These are phyloP conservation scores for Diogma glabrata DNA, from an alignment of 2,888 invertebrate species.

Conservation along the genomic window DNA sequence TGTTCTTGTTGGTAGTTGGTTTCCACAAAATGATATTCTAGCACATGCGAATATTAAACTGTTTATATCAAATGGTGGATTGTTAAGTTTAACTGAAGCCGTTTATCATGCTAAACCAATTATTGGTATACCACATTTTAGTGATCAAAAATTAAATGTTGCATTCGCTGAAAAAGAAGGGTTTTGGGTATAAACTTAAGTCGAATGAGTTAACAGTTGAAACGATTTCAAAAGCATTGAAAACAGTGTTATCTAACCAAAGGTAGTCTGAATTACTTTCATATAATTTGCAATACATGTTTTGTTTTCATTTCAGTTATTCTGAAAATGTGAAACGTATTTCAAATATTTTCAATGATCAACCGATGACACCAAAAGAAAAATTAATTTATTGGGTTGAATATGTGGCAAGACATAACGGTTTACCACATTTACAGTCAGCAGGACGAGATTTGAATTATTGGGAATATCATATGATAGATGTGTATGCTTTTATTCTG, in stretches of 20 bases:
- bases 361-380: conserved; percentile 36
- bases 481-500: conserved; percentile 25
- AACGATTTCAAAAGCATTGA: conserved; percentile 31
- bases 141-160: conserved; percentile 41
- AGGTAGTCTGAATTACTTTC: no score
- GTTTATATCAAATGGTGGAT: conserved; percentile 40
- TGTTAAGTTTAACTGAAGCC: conserved; percentile 38
- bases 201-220: no score
- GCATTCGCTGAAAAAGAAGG: conserved; percentile 34
- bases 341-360: conserved; percentile 36
- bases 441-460: conserved; percentile 34
- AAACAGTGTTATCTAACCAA: conserved; percentile 28
- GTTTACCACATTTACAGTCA: conserved; percentile 36
- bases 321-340: conserved; percentile 28
- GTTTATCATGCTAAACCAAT: conserved; percentile 39
- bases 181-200: no score
- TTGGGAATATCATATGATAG: conserved; percentile 35
- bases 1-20: conserved; percentile 36
- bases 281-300: no score
- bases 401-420: conserved; percentile 38
- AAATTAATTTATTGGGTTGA: conserved; percentile 41
- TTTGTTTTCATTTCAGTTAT: no score
- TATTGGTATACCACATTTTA: conserved; percentile 41
- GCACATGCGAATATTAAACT: conserved; percentile 38
- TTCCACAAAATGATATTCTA: conserved; percentile 37